Base-by-base conservation (phyloP, 2,113 vertebrate species). In the Atrichornis clamosus region DNA sequence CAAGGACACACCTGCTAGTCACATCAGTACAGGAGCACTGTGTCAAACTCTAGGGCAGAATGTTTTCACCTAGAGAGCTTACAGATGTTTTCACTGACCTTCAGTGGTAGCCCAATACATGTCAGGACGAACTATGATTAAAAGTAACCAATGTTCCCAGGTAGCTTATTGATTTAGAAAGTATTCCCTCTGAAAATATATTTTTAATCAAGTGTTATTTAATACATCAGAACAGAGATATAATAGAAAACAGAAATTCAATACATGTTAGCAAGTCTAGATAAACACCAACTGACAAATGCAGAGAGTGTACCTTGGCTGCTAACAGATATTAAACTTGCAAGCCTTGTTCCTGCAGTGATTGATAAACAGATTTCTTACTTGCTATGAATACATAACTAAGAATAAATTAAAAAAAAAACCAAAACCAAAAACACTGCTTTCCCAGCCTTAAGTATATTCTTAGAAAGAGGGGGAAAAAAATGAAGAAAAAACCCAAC, bases 251-350 rank as follows among this genome's bases (percentile, higher is more conserved):
- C 5, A 67, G n/a, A 44, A 89, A 81, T 75, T 75, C 91, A 86
- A 72, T 80, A 47, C 27, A 8, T 18, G 24, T 72, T 95, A 89
- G 24, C 52, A 75, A 63, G 39, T 59, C 35, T 42, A 81, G 33
- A 80, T 81, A 81, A 96, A 63, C 28, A 64, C 39, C 13, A 7
- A 46, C 35, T 81, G 93, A 84, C 65, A 89, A 90, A 89, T 18
- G 42, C 42, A 58, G n/a, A 23, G 35, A 64, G 11, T 58, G 59
- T 59, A 59, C 35, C 27, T n/a, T 44, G 47, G 35, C 77, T 63
- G 72, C 52, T 92, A 62, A 86, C 27, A 80, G 37, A 21, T 30
- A 85, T 5, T 55, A 67, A 77, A 80, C 88, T 18, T 63, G n/a
- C 49, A 90, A 68, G 33, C 24, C 49, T 70, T 80, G 16, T 22